Conservation (phyloP, 2,888 invertebrate genomes). For the Noctua comes region DNA sequence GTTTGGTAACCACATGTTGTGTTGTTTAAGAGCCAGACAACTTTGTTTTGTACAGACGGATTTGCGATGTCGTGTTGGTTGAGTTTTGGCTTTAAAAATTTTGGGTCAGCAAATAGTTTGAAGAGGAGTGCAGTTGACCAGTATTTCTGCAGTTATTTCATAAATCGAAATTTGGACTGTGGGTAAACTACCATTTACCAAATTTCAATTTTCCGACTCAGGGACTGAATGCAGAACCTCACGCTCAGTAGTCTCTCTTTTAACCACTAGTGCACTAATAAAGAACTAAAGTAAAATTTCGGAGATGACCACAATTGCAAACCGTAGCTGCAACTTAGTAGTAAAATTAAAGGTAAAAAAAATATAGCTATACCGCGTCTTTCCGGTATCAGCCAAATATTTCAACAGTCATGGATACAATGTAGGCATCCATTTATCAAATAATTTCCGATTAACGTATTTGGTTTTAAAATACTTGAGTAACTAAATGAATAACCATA, state of each 20-base stretch:
- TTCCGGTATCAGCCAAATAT: constrained; percentile 9
- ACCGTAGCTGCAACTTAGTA: background rate
- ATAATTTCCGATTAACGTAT: background rate
- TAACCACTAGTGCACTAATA: background rate
- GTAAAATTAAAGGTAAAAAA: background rate
- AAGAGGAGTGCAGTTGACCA: background rate
- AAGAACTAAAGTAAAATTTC: background rate
- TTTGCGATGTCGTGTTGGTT: constrained; percentile 26
- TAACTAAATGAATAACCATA: constrained; percentile 2
- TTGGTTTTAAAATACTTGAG: constrained; percentile 9
- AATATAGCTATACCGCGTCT: background rate
- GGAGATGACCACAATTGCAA: background rate
- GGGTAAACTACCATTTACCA: background rate
- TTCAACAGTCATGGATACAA: background rate
- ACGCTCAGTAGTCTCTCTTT: too few species aligned
- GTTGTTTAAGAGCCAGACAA: constrained; percentile 65
- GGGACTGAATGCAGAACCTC: background rate
- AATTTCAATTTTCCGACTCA: background rate
- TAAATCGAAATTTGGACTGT: background rate
- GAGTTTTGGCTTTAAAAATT: constrained; percentile 35
- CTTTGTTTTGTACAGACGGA: constrained; percentile 47
- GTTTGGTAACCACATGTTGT: constrained; percentile 77
- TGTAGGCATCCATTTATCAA: background rate
- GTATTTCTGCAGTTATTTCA: background rate
- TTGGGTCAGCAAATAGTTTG: background rate